Base-by-base conservation (phyloP, 2,113 vertebrate species). In the Callocephalon fimbriatum region DNA sequence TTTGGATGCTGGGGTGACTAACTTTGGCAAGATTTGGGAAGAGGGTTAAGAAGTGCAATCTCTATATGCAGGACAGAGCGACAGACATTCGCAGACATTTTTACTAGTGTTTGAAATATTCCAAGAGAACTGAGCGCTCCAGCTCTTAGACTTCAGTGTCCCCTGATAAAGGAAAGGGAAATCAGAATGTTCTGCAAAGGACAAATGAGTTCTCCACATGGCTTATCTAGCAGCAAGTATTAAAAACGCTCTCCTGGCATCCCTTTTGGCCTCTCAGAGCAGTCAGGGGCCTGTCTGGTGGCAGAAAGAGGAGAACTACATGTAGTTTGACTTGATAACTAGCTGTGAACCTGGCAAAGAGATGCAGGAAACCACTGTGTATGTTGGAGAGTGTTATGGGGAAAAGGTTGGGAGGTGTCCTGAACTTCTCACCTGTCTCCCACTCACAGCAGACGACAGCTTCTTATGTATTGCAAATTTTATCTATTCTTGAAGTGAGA, bases 401-500 rank as follows among this genome's bases (percentile, higher is more conserved):
- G 63, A 12, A 66, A 84, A 10, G n/a, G 10, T 9, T 0, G 4
- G n/a, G 77, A 91, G 9, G 65, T 67, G 86, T 63, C 56, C 20
- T 31, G 51, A 88, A 27, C 51, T 50, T 79, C 32, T 76, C 2
- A 1, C 2, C 0, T n/a, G 15, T 70, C 45, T 85, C 59, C 42
- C 2, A 2, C 32, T 31, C 63, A 63, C 25, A 73, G 90, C 84
- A 70, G 76, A 26, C 63, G 76, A 61, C 6, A 29, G 76, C 74
- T 96, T 54, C 72, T 92, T 73, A 61, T 23, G 35, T 83, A 79
- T 87, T 93, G 82, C 51, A 90, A 77, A 94, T 77, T 38, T 67
- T 67, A 73, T 83, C 67, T 80, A 29, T 94, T 95, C 90, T 80
- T 93, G 76, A 95, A 86, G 63, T 45, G 29, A 51, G 58, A 54